phyloP scores from a whole-genome alignment of 2,113 vertebrate species.

The Rhagologus leucostigma region DNA sequence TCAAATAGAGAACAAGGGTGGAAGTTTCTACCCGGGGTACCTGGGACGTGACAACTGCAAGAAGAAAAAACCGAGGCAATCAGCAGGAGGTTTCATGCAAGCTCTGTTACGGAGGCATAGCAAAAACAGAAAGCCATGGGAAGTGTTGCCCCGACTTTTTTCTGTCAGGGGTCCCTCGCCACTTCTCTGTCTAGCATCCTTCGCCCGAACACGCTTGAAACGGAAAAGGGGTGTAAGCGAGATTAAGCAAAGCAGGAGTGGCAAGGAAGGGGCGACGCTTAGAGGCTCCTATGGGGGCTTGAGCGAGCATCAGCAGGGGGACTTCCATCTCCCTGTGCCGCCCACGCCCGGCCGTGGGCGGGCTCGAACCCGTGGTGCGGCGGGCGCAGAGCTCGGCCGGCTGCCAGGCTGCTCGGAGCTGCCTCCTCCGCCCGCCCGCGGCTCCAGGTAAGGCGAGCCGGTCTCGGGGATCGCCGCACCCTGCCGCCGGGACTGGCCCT shows the following conservation, averaged over 20 bases:
- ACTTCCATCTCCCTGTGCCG: accelerated
- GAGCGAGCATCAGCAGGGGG: accelerated
- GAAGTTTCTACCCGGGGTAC: neutral
- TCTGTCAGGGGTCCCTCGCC: neutral
- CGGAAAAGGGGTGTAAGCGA: neutral
- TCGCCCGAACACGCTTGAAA: neutral
- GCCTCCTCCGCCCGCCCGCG: neutral
- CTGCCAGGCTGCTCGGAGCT: neutral
- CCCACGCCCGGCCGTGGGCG: neutral
- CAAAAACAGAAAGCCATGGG: neutral
- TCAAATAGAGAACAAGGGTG: neutral
- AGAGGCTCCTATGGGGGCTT: neutral
- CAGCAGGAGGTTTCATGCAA: neutral
- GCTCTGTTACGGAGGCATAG: accelerated
- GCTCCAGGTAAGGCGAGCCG: slow-evolving; percentile 17
- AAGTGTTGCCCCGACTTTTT: neutral
- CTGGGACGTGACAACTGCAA: too few species aligned
- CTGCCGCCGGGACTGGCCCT: neutral
- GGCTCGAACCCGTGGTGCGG: neutral
- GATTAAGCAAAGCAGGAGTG: neutral
- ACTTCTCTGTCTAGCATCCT: neutral
- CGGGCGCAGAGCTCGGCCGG: neutral
- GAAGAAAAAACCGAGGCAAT: neutral
- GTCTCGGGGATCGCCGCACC: neutral
- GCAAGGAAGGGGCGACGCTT: accelerated